Evolutionary conservation across 2,888 invertebrate species (phyloP).

Genomic region (Nemotelus nigrinus): DNA sequence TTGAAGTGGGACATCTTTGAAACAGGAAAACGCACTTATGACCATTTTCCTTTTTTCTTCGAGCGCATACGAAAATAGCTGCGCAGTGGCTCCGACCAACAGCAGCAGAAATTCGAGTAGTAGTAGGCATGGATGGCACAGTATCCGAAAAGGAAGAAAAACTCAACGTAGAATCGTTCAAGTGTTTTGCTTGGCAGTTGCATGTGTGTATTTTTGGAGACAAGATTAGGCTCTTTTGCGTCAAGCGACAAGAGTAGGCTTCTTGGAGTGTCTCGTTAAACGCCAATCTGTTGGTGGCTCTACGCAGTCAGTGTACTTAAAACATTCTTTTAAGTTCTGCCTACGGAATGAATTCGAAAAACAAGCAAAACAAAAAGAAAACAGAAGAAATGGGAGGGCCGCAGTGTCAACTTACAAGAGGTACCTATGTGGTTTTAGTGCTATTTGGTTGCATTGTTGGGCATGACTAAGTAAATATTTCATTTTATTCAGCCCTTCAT

Average conservation of each 20-base stretch:
- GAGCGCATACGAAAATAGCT: background rate
- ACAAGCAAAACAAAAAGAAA: background rate
- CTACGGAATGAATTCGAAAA: background rate
- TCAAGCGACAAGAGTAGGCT: constrained; percentile 22
- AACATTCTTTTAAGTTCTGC: no score
- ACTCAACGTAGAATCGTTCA: background rate
- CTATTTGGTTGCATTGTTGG: background rate
- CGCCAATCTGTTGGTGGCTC: background rate
- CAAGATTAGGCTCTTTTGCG: background rate
- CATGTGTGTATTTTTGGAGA: constrained; percentile 31
- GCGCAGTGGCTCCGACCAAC: background rate
- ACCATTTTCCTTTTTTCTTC: constrained; percentile 16
- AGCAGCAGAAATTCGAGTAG: background rate
- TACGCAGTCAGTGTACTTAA: no score
- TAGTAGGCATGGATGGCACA: no score
- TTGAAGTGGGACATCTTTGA: constrained; percentile 19
- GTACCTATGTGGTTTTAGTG: constrained; percentile 16
- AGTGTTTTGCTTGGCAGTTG: background rate
- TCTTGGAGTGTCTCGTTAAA: constrained; percentile 21
- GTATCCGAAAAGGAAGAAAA: background rate
- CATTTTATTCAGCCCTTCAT: no score
- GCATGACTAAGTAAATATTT: background rate
- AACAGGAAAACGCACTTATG: constrained; percentile 29
- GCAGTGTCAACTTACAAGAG: constrained; percentile 28
- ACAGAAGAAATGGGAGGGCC: background rate